A percentile compares a stretch with the other conserved stretches of the same genome.
phyloP scores from a whole-genome alignment of 2,113 vertebrate genomes.

The Solenodon paradoxus region DNA sequence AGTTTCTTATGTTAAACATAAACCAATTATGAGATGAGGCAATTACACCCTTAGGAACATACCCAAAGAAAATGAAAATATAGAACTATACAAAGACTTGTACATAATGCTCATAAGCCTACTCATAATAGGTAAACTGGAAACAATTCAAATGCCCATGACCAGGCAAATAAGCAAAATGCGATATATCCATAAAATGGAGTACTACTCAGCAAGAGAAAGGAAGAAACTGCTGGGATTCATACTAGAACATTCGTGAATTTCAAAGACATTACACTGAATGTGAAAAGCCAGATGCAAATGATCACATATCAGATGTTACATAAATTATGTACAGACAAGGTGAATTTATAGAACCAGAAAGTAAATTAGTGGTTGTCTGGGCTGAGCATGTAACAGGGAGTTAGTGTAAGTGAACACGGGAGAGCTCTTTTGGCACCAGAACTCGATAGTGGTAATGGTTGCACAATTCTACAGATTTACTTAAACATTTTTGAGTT shows the following conservation, averaged over 20 bases:
- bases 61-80: neutral
- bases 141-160: neutral
- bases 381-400: neutral
- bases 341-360: neutral
- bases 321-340: constrained; percentile 1
- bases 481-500: neutral
- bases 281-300: neutral
- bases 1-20: neutral
- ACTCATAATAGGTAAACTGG: constrained; percentile 12
- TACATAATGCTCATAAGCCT: neutral
- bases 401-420: neutral
- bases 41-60: neutral
- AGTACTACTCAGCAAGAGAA: constrained; percentile 33
- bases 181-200: constrained; percentile 28
- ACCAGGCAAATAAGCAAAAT: neutral
- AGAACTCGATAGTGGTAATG: neutral
- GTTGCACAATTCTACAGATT: neutral
- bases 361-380: neutral
- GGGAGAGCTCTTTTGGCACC: neutral
- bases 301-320: neutral
- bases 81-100: neutral
- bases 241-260: neutral
- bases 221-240: neutral
- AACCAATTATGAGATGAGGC: neutral
- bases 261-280: constrained; percentile 16